These are phyloP conservation scores for Mesoligia furuncula DNA, from an alignment of 2,888 invertebrate species.

Conservation along the genomic window DNA sequence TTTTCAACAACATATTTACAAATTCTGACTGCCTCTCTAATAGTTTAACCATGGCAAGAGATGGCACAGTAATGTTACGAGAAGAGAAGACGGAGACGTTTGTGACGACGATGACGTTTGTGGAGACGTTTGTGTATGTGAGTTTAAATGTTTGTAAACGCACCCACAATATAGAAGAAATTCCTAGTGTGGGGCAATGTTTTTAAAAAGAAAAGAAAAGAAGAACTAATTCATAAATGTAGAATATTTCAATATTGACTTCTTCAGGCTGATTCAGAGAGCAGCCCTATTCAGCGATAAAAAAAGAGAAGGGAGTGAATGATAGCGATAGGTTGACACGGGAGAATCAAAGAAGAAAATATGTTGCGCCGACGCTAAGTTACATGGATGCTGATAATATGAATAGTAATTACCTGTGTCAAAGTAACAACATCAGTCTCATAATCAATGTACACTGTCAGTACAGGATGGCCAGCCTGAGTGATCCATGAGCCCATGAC, in stretches of 20 bases:
- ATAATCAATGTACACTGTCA: slow-evolving; percentile 81
- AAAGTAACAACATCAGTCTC: slow-evolving; percentile 75
- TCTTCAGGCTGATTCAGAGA: not conserved
- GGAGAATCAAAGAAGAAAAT: not conserved
- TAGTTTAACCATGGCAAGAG: not conserved
- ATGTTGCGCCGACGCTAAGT: not conserved
- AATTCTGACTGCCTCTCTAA: not conserved
- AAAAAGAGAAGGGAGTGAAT: not conserved
- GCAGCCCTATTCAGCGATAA: too few relatives aligned
- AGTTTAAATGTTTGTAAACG: too few relatives aligned
- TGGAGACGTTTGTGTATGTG: too few relatives aligned
- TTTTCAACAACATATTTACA: too few relatives aligned
- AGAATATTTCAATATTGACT: not conserved
- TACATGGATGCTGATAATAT: too few relatives aligned
- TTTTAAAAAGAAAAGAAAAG: too few relatives aligned
- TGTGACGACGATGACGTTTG: too few relatives aligned
- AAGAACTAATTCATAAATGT: not conserved
- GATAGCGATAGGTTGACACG: not conserved
- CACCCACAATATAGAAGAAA: too few relatives aligned
- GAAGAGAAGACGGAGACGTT: not conserved
- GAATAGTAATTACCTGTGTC: slow-evolving; percentile 75
- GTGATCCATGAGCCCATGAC: slow-evolving; percentile 85
- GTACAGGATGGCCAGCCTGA: slow-evolving; percentile 83
- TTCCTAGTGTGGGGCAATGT: too few relatives aligned
- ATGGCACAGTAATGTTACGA: not conserved